Evolutionary conservation across 2,888 invertebrate species (phyloP).

Genomic region (Sphaerophoria rueppellii): DNA sequence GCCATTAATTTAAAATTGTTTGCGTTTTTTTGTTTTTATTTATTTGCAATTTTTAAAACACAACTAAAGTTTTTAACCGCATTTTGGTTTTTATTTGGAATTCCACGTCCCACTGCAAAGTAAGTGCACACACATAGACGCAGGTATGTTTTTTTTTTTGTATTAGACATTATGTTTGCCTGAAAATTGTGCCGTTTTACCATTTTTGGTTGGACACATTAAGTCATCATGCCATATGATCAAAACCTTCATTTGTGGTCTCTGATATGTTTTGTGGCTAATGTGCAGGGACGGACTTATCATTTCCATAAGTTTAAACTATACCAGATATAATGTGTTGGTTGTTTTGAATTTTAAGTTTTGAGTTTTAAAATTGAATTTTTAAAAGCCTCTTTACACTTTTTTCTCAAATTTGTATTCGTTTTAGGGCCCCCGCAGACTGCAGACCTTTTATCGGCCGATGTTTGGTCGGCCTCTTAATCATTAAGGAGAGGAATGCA

Average conservation of each 20-base stretch:
- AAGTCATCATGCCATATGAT: slow-evolving; percentile 74
- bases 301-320: too few species aligned
- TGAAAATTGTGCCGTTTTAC: slow-evolving; percentile 69
- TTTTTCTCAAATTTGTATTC: too few species aligned
- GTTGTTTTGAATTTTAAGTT: too few species aligned
- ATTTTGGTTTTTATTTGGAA: slow-evolving; percentile 47
- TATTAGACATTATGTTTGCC: slow-evolving; percentile 31
- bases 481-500: too few species aligned
- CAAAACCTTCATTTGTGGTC: slow-evolving; percentile 70
- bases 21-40: slow-evolving; percentile 5
- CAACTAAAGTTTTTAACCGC: slow-evolving; percentile 27
- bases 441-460: too few species aligned
- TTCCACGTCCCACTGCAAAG: slow-evolving; percentile 44
- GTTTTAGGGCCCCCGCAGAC: too few species aligned
- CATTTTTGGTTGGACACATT: slow-evolving; percentile 73
- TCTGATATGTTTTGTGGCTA: slow-evolving; percentile 4
- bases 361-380: too few species aligned
- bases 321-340: too few species aligned
- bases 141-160: slow-evolving; percentile 12
- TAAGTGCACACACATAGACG: neutral
- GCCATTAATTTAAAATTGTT: neutral
- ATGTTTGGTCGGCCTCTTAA: too few species aligned
- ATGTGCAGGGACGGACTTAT: slow-evolving; percentile 1
- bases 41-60: slow-evolving; percentile 12
- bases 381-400: too few species aligned